phyloP scores from a whole-genome alignment of 2,888 invertebrate species.

The Agrilus cyanescens region DNA sequence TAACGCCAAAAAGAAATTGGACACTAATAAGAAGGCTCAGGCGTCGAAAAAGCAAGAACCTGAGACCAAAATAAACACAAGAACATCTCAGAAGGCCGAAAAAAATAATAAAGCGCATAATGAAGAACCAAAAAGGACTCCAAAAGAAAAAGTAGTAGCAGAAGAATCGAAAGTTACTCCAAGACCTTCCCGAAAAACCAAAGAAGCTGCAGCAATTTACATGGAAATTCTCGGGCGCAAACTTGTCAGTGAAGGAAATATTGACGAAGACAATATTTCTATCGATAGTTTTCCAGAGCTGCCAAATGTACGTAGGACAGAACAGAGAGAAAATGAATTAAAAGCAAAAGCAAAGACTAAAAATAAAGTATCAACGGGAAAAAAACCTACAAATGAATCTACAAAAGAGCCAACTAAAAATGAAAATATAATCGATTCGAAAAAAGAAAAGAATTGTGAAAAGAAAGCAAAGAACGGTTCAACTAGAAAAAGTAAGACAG shows the following conservation, averaged over 20 bases:
- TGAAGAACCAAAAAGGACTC: constrained; percentile 9
- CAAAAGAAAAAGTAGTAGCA: constrained; percentile 6
- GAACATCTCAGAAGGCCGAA: constrained; percentile 10
- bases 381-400: constrained; percentile 12
- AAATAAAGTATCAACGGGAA: constrained; percentile 11
- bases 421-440: constrained; percentile 26
- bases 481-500: not conserved
- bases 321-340: constrained; percentile 46
- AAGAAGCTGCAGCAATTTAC: constrained; percentile 62
- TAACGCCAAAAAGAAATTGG: not conserved
- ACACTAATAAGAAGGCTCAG: not conserved
- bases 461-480: not conserved
- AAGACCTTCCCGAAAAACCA: constrained; percentile 57
- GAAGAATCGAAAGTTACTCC: constrained; percentile 16
- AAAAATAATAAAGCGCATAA: constrained; percentile 10
- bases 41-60: constrained; percentile 9
- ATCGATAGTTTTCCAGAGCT: constrained; percentile 56
- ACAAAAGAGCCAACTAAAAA: constrained; percentile 29
- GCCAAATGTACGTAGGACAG: constrained; percentile 49
- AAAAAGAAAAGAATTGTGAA: constrained; percentile 19
- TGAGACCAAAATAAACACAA: constrained; percentile 8
- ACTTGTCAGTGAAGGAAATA: constrained; percentile 48
- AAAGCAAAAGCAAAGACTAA: constrained; percentile 37
- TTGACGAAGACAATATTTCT: constrained; percentile 50
- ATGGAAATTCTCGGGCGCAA: constrained; percentile 64